Percentiles rank a stretch among this genome's conserved stretches.
phyloP scores from a whole-genome alignment of 2,797 vertebrate genomes.

The Hafferia zeledoni region DNA sequence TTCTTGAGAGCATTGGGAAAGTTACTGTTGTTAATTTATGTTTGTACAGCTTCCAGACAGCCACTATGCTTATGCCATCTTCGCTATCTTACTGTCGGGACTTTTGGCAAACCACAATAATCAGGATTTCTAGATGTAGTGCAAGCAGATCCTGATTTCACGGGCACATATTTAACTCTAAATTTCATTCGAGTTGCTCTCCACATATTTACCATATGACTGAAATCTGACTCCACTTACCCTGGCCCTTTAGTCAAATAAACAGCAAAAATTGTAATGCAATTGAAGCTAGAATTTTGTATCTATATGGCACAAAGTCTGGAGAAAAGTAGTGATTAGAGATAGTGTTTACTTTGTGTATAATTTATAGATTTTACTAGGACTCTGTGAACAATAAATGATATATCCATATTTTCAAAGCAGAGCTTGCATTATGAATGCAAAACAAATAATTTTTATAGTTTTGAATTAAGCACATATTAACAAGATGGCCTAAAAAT shows the following conservation, averaged over 20 bases:
- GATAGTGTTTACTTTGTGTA: background rate
- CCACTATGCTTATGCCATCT: background rate
- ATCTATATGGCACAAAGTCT: background rate
- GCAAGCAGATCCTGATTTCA: background rate
- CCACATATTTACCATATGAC: fast-evolving
- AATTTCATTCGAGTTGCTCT: background rate
- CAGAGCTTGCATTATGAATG: background rate
- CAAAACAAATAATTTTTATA: background rate
- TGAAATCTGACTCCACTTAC: background rate
- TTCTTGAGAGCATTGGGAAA: background rate
- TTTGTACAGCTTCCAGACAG: background rate
- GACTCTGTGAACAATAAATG: background rate
- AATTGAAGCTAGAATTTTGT: background rate
- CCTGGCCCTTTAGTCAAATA: background rate
- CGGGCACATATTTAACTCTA: background rate
- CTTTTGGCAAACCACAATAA: background rate
- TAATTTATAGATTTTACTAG: background rate
- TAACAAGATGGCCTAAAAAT: background rate
- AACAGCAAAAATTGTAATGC: background rate
- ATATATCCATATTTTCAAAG: background rate
- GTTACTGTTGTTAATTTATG: background rate
- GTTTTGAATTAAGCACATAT: background rate
- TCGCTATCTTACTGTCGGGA: background rate
- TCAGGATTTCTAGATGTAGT: background rate
- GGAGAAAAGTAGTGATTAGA: background rate